phyloP scores from a whole-genome alignment of 2,113 vertebrate species.

The Periophthalmodon schlosseri region DNA sequence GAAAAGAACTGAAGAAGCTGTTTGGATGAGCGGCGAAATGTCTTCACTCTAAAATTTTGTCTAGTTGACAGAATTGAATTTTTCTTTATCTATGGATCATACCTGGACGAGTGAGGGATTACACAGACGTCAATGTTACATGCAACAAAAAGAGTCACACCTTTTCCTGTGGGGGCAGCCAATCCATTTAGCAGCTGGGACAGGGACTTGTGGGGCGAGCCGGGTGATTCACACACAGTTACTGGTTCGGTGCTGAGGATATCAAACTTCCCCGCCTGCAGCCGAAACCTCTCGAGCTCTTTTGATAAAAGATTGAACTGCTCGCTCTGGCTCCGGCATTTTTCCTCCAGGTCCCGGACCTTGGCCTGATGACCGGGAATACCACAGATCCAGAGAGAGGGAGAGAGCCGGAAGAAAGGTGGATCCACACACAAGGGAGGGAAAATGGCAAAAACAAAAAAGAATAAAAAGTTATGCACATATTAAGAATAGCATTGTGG shows the following conservation, averaged over 20 bases:
- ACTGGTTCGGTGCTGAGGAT: constrained; percentile 79
- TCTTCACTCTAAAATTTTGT: no score
- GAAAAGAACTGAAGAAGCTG: no score
- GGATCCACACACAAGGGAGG: constrained; percentile 10
- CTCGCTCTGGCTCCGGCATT: constrained; percentile 93
- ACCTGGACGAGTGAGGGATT: background rate
- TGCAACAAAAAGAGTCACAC: constrained; percentile 60
- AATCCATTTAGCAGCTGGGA: constrained; percentile 89
- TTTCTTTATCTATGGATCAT: background rate
- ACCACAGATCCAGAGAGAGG: constrained; percentile 24
- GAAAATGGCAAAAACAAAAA: constrained; percentile 20
- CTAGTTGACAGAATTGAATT: no score
- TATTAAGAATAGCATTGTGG: background rate
- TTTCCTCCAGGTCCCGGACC: constrained; percentile 94
- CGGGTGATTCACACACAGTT: constrained; percentile 72
- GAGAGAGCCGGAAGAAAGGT: constrained; percentile 3
- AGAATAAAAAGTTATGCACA: constrained; percentile 5
- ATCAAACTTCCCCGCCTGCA: constrained; percentile 88
- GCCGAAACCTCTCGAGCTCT: constrained; percentile 90
- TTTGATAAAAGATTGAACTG: constrained; percentile 95
- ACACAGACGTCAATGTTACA: background rate
- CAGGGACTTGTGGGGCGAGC: constrained; percentile 81
- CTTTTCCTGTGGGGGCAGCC: constrained; percentile 85
- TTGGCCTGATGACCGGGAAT: constrained; percentile 81
- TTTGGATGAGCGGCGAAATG: no score